These are phyloP conservation scores for Cryptoprocta ferox DNA, from an alignment of 2,797 vertebrate species.

Conservation along the genomic window DNA sequence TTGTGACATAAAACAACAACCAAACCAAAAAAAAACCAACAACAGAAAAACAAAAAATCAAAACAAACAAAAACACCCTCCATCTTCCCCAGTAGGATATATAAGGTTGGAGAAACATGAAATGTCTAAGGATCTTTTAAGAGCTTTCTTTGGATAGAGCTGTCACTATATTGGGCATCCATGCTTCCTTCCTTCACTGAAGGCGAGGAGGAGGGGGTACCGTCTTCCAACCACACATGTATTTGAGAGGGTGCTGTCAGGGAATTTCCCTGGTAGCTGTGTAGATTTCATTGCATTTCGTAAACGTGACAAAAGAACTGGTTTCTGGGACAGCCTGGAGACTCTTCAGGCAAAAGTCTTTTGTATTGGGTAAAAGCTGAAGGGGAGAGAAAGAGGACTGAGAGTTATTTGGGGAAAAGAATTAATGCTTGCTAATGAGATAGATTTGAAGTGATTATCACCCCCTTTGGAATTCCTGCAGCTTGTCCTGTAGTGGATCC, in stretches of 20 bases:
- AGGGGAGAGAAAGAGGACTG: not conserved
- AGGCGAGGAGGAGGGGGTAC: not conserved
- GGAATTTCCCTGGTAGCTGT: not conserved
- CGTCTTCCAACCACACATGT: not conserved
- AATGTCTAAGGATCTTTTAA: not conserved
- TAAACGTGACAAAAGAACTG: not conserved
- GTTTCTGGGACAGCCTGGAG: not conserved
- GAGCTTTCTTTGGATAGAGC: not conserved
- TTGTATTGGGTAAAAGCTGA: not conserved
- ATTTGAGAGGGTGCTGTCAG: not conserved
- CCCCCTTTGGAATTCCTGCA: not conserved
- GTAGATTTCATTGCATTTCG: not conserved
- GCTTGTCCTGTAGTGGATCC: not conserved
- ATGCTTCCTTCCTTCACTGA: not conserved
- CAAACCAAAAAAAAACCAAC: not conserved
- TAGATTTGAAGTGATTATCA: not conserved
- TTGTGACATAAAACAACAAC: not conserved
- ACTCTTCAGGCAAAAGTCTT: not conserved
- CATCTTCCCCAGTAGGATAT: not conserved
- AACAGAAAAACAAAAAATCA: not conserved
- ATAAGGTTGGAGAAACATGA: not conserved
- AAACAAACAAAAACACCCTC: not conserved
- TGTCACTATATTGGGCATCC: not conserved
- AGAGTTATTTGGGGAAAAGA: not conserved
- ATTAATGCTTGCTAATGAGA: not conserved